A percentile compares a stretch with the other conserved stretches of the same genome.
phyloP scores from a whole-genome alignment of 37 sponge, comb jelly and placozoan genomes.

The Beroe ovata region DNA sequence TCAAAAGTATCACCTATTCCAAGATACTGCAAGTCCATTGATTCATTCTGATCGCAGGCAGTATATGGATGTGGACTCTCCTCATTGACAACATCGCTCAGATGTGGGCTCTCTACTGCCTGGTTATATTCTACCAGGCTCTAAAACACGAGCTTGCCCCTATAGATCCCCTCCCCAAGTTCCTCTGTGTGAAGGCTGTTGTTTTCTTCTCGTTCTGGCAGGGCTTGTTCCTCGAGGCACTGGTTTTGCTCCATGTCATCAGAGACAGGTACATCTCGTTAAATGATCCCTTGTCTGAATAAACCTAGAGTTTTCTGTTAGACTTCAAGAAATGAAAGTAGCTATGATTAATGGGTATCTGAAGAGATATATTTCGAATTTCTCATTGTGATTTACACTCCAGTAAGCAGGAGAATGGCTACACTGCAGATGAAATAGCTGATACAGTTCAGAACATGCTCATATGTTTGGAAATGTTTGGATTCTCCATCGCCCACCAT shows the following conservation, averaged over 20 bases:
- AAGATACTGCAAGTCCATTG: no score
- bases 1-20: no score
- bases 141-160: constrained; percentile 76
- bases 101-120: constrained; percentile 77
- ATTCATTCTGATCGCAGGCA: no score
- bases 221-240: constrained; percentile 59
- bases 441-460: constrained; percentile 73
- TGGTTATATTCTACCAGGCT: constrained; percentile 85
- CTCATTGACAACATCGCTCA: constrained; percentile 60
- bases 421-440: constrained; percentile 60
- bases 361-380: no score
- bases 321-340: background rate
- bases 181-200: constrained; percentile 83
- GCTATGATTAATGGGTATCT: background rate
- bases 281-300: background rate
- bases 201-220: constrained; percentile 91
- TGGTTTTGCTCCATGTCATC: constrained; percentile 14
- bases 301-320: background rate
- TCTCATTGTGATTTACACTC: no score
- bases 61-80: constrained; percentile 63
- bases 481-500: constrained; percentile 82
- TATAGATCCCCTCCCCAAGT: constrained; percentile 83
- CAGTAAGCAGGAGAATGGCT: constrained; percentile 5
- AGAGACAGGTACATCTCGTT: constrained; percentile 8
- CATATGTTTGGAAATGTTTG: constrained; percentile 91